Percentiles rank a stretch among this genome's conserved stretches.
phyloP scores from a whole-genome alignment of 2,113 vertebrate genomes.

The Scopus umbretta region DNA sequence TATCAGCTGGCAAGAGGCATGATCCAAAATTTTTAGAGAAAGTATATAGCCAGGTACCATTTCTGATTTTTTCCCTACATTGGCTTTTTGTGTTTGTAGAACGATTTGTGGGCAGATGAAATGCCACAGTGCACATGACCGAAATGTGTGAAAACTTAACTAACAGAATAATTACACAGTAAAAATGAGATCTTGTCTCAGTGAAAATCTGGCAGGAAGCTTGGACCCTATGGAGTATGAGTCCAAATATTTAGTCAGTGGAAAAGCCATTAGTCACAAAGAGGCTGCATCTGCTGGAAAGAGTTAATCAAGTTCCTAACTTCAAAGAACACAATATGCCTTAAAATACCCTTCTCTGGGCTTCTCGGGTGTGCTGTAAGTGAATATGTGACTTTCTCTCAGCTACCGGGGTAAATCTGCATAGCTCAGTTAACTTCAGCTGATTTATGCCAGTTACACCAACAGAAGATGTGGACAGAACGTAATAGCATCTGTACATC shows the following conservation, averaged over 20 bases:
- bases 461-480: not conserved
- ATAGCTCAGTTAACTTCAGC: not conserved
- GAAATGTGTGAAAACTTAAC: constrained; percentile 28
- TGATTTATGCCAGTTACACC: not conserved
- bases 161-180: constrained; percentile 5
- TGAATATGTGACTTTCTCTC: not conserved
- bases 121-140: not conserved
- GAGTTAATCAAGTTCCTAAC: constrained; percentile 1
- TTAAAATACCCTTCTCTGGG: not conserved
- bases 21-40: not conserved
- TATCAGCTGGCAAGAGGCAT: not conserved
- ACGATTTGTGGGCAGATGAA: not conserved
- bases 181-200: not conserved
- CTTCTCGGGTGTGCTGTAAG: not conserved
- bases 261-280: not conserved
- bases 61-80: not conserved
- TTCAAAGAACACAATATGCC: not conserved
- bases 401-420: not conserved
- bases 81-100: not conserved
- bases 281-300: not conserved
- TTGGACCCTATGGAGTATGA: not conserved
- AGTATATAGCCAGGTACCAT: not conserved
- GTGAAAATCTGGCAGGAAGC: not conserved
- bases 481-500: not conserved
- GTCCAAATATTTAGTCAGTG: not conserved